These are phyloP conservation scores for Gortyna flavago DNA, from an alignment of 2,888 invertebrate genomes.

Conservation along the genomic window DNA sequence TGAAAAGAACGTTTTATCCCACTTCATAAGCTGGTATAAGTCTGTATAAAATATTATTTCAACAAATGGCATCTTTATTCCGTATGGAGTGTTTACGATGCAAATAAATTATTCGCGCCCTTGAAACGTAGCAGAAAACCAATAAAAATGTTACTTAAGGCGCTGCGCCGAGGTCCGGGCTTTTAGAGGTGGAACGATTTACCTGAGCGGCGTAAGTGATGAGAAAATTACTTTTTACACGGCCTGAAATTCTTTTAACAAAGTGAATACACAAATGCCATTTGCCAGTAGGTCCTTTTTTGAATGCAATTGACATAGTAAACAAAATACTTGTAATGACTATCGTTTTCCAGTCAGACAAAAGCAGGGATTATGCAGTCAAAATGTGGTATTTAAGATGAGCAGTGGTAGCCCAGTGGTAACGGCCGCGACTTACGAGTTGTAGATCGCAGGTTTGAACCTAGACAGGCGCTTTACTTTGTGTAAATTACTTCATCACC, in stretches of 20 bases:
- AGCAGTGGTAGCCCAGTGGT: not conserved
- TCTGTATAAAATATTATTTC: not conserved
- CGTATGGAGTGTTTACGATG: constrained; percentile 35
- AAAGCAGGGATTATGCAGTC: not conserved
- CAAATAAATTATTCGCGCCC: constrained; percentile 56
- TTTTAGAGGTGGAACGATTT: constrained; percentile 56
- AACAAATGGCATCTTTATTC: constrained; percentile 18
- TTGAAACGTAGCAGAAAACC: constrained; percentile 34
- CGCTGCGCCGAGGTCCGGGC: constrained; percentile 45
- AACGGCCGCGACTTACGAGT: not conserved
- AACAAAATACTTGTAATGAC: not conserved
- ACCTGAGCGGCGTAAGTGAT: constrained; percentile 36
- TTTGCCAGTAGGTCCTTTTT: not conserved
- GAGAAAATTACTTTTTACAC: constrained; percentile 1
- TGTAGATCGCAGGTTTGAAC: not conserved
- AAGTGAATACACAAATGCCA: not conserved
- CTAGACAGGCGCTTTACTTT: too few species aligned
- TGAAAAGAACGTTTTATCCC: not conserved
- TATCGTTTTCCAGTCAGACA: not conserved
- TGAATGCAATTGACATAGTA: not conserved
- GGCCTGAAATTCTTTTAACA: not conserved
- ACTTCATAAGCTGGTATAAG: not conserved
- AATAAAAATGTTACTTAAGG: constrained; percentile 66
- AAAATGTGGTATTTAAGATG: not conserved
- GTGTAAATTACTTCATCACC: not conserved